Evolutionary conservation across 2,888 invertebrate species (phyloP), one percentile per base, ranked within the genome.

Genomic region (Cheilosia scutellata): DNA sequence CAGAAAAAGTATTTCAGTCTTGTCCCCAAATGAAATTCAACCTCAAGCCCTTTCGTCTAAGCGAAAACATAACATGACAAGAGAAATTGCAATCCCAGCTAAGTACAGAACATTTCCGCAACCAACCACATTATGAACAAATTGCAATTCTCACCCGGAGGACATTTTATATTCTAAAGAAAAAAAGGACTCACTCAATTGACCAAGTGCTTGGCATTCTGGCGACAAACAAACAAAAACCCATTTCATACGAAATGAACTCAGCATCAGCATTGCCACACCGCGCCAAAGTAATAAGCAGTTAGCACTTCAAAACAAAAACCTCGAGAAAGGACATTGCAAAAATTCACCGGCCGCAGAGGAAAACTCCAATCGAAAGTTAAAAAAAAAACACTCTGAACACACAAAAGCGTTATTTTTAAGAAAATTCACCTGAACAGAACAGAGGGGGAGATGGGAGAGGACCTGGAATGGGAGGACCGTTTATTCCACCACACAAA

Each of bases 41-140:
- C 33, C n/a, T 33, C n/a, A 6, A 31, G 9, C 13, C 42, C n/a
- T 25, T 55, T 11, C 5, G 20, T n/a, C 33, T n/a, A 60, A 66
- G 16, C 31, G 37, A 47, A 70, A 51, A 31, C 78, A 82, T 89
- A 90, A 90, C 89, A 88, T 88, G 88, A 90, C 88, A 70, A 88
- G 77, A 51, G 70, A 53, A 51, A 72, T 57, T 66, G 71, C 47
- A 49, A 53, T 63, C 57, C 42, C 16, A 25, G n/a, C 53, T 47
- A 65, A 72, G 62, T 62, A 68, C 42, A 89, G 88, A 89, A 90
- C 89, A 90, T 90, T 91, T 91, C 91, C 91, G 91, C 90, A 89
- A 80, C 89, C 90, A 89, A 91, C 91, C 90, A 90, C 90, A 90
- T 91, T 91, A 91, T 90, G 90, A 68, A 77, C 72, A 82, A 86